Conservation (phyloP, 2,888 invertebrate genomes). For the Campoplex nolae region DNA sequence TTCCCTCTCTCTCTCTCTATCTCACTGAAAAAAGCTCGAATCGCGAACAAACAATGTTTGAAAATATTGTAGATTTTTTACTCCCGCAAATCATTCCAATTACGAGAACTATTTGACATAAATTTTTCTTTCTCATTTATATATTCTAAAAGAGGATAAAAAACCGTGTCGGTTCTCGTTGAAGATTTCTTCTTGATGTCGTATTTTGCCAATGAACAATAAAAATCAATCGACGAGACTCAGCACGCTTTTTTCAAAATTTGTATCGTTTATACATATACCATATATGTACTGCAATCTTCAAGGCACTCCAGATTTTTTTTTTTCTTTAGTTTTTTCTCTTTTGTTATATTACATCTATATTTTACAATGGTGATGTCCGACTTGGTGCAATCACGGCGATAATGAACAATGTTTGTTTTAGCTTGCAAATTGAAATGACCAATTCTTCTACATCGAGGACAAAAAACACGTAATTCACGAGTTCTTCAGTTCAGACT, state of each 20-base stretch:
- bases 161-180: slow-evolving; percentile 15
- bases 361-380: slow-evolving; percentile 72
- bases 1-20: slow-evolving; percentile 37
- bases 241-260: slow-evolving; percentile 65
- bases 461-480: slow-evolving; percentile 23
- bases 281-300: slow-evolving; percentile 81
- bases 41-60: slow-evolving; percentile 61
- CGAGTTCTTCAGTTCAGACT: neutral
- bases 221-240: slow-evolving; percentile 34
- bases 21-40: slow-evolving; percentile 45
- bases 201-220: slow-evolving; percentile 44
- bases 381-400: slow-evolving; percentile 63
- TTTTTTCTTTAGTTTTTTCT: slow-evolving; percentile 36
- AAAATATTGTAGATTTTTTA: slow-evolving; percentile 59
- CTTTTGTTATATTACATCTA: slow-evolving; percentile 68
- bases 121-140: slow-evolving; percentile 71
- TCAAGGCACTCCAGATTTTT: slow-evolving; percentile 84
- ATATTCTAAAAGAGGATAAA: slow-evolving; percentile 49
- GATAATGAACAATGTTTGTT: slow-evolving; percentile 34
- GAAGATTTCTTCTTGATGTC: slow-evolving; percentile 1
- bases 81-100: slow-evolving; percentile 23
- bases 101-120: slow-evolving; percentile 60
- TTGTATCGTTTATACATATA: slow-evolving; percentile 77
- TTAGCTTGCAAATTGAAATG: slow-evolving; percentile 15
- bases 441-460: slow-evolving; percentile 26